Conservation (phyloP, 2,113 vertebrate genomes). For the Colistium nudipinnis region DNA sequence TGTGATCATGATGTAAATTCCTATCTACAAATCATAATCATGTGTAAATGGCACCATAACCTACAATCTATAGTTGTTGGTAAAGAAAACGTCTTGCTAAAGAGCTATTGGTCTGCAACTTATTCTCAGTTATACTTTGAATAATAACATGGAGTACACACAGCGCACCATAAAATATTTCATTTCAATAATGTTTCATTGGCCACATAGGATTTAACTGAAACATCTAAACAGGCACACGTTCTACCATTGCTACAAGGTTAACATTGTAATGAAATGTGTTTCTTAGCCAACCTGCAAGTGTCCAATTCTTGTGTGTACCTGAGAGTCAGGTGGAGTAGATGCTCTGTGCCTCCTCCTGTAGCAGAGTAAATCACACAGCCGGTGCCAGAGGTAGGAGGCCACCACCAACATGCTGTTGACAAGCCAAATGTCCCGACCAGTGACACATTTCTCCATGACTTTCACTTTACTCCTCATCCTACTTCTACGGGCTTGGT, state of each 20-base stretch:
- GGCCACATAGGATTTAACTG: too few species aligned
- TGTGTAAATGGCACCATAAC: background rate
- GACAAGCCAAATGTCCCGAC: slow-evolving; percentile 85
- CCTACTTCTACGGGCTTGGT: slow-evolving; percentile 4
- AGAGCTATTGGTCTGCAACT: too few species aligned
- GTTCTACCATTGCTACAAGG: background rate
- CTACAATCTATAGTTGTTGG: too few species aligned
- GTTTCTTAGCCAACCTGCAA: background rate
- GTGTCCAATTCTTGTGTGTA: slow-evolving; percentile 72
- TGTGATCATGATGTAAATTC: background rate
- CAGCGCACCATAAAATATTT: too few species aligned
- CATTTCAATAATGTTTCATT: too few species aligned
- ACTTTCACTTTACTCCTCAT: slow-evolving; percentile 58
- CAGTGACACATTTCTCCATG: slow-evolving; percentile 80
- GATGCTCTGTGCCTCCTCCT: slow-evolving; percentile 78
- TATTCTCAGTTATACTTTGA: too few species aligned
- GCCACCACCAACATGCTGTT: slow-evolving; percentile 85
- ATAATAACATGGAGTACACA: too few species aligned
- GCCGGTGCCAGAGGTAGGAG: slow-evolving; percentile 83
- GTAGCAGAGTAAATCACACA: slow-evolving; percentile 81
- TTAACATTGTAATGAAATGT: background rate
- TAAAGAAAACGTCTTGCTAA: too few species aligned
- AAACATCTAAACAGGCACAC: too few species aligned
- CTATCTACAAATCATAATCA: background rate
- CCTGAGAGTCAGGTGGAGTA: slow-evolving; percentile 80